Base-by-base conservation (phyloP, 2,888 invertebrate genomes). In the Hirudinaria manillensis region DNA sequence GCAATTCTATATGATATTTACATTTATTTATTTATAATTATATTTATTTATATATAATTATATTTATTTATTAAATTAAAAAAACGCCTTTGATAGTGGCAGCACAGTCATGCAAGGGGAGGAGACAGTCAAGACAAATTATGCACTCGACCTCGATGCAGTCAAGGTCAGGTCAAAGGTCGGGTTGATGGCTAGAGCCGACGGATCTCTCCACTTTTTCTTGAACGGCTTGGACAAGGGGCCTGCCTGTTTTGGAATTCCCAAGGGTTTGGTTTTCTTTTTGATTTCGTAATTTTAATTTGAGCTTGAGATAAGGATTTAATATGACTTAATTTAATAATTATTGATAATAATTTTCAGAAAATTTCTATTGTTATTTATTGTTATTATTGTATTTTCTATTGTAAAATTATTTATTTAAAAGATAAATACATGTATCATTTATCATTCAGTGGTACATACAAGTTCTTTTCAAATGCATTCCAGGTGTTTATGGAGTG, bases 71-170 rank as follows among this genome's bases (percentile, higher is more conserved):
- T 38, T 38, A 6, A 38, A 38, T 10, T 10, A 38, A 38, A 38
- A 45, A 45, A n/a, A n/a, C n/a, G n/a, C 45, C 77, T 79, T 61
- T 77, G 77, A 3, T 80, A 85, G 94, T 81, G 94, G 95, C 0
- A 91, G 93, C 0, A 91, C 93, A 74, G 90, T 95, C 80, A 94
- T 94, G 91, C 91, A 93, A 83, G 93, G 94, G 84, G 93, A 94
- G 4, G 89, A 90, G 56, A 92, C 92, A 24, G 89, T 94, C 70
- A 89, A 91, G 70, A 92, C 92, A 82, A 92, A 92, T 79, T 94
- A 95, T 82, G 88, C 90, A 0, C 90, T 93, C 72, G 93, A 96
- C 86, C 87, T 96, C 79, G 94, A 95, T 83, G 89, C 90, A 0
- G 87, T 95, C 19, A 88, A 89, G 0, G 89, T 91, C 3, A 92